Percentiles rank a stretch among this genome's conserved stretches.
phyloP scores from a whole-genome alignment of 2,797 vertebrate genomes.

The Arremon brunneinucha region DNA sequence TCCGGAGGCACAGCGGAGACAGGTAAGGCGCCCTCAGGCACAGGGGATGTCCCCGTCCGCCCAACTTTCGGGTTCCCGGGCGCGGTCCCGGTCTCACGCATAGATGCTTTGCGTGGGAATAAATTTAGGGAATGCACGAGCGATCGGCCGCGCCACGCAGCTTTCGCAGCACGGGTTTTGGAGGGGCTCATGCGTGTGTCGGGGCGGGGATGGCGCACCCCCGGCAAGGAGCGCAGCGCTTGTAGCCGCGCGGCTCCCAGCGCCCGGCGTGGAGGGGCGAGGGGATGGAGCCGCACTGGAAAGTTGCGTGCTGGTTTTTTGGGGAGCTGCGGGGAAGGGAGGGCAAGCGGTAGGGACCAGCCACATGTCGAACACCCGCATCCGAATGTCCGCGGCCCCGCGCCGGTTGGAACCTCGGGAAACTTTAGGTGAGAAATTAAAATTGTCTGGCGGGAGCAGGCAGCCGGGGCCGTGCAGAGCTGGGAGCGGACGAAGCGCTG shows the following conservation, averaged over 20 bases:
- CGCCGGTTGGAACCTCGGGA: background rate
- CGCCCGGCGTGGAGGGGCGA: background rate
- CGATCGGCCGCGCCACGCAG: background rate
- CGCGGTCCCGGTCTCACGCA: background rate
- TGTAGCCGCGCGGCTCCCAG: background rate
- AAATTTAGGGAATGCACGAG: background rate
- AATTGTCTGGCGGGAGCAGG: background rate
- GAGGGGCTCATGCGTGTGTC: background rate
- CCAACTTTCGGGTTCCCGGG: background rate
- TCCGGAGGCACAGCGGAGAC: constrained; percentile 75
- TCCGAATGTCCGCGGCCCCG: background rate
- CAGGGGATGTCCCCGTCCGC: background rate
- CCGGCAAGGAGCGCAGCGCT: background rate
- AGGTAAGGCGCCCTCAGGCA: constrained; percentile 77
- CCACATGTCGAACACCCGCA: background rate
- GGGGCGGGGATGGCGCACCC: background rate
- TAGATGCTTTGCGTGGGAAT: background rate
- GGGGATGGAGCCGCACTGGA: background rate
- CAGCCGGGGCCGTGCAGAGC: background rate
- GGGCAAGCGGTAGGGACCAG: background rate
- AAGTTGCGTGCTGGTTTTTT: background rate
- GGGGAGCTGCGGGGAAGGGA: background rate
- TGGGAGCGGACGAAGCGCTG: background rate
- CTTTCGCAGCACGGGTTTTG: background rate
- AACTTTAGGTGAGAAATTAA: background rate